Evolutionary conservation across 2,888 invertebrate genomes (phyloP), one percentile per base, ranked within the genome.

Genomic region (Minunthozetes semirufus): DNA sequence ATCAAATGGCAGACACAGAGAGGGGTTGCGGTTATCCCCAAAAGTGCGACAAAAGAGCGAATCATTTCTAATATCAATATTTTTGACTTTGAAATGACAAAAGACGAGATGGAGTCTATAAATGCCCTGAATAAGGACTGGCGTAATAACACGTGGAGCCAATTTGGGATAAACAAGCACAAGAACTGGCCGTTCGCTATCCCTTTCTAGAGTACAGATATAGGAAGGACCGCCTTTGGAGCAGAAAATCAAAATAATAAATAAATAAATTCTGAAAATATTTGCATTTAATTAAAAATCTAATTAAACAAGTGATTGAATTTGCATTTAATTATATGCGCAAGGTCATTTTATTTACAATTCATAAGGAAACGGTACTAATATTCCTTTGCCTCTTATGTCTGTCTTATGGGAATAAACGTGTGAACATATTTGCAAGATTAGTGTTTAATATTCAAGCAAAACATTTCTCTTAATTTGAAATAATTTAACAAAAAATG

Each of bases 21-120:
- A 59, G 89, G 88, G 0, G 85, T 88, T 77, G 87, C 90, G 59
- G 89, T 90, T 48, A 91, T 93, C 77, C 93, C 93, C 0, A 94
- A 93, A 82, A 92, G 92, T 0, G 90, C 91, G 19, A 91, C 87
- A 0, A 88, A 88, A 79, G 87, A 0, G 86, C 90, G 79, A 89
- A 91, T 81, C 85, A 85, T 72, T 86, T 88, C 80, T 89, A 94
- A 89, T 83, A 87, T 90, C 79, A 81, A 89, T 77, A 88, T 93
- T 89, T 80, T 79, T 78, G 89, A 91, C 83, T 93, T 93, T 81
- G 86, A 88, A 78, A 83, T 93, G 79, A 85, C 86, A 0, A 79
- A 84, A 0, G 89, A 89, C 53, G 92, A 93, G 80, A 82, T 91
- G 13, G 4, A 56, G 13, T 15, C 53, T 6, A 73, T 73, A 11